Percentiles rank a stretch among this genome's conserved stretches.
Conservation (phyloP, 2,797 vertebrate species). For the Phoxinus dragarum region DNA sequence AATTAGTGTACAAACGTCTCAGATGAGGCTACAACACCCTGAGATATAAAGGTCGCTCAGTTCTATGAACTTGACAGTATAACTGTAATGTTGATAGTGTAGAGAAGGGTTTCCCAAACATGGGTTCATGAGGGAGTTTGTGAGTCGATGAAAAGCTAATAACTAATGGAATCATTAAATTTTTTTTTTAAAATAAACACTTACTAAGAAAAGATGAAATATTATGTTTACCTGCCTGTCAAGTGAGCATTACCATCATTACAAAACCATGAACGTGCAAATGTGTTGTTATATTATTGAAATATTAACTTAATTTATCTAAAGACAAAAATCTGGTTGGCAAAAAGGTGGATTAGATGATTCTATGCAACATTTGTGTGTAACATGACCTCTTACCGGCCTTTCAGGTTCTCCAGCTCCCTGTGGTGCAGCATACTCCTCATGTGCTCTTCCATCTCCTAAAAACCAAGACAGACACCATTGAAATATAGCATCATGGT, state of each 20-base stretch:
- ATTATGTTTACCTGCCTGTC: not conserved
- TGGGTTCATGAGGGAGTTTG: not conserved
- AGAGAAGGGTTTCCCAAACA: not conserved
- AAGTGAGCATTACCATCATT: not conserved
- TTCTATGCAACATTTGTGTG: not conserved
- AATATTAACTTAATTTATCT: not conserved
- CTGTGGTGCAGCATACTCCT: constrained; percentile 98
- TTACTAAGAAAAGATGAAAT: not conserved
- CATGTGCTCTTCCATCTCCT: constrained; percentile 98
- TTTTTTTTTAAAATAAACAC: not conserved
- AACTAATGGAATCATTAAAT: not conserved
- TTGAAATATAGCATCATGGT: not conserved
- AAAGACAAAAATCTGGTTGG: not conserved
- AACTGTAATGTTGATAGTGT: not conserved
- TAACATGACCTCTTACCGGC: constrained; percentile 83
- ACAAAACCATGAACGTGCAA: not conserved
- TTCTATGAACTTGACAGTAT: not conserved
- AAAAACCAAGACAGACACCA: constrained; percentile 44
- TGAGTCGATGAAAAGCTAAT: not conserved
- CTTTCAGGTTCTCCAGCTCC: constrained; percentile 96
- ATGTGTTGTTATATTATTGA: not conserved
- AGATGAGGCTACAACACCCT: not conserved
- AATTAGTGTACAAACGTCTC: not conserved
- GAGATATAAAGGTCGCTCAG: not conserved
- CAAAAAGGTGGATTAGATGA: not conserved